Conservation (phyloP, 2,797 vertebrate species). For the Lutjanus campechanus region DNA sequence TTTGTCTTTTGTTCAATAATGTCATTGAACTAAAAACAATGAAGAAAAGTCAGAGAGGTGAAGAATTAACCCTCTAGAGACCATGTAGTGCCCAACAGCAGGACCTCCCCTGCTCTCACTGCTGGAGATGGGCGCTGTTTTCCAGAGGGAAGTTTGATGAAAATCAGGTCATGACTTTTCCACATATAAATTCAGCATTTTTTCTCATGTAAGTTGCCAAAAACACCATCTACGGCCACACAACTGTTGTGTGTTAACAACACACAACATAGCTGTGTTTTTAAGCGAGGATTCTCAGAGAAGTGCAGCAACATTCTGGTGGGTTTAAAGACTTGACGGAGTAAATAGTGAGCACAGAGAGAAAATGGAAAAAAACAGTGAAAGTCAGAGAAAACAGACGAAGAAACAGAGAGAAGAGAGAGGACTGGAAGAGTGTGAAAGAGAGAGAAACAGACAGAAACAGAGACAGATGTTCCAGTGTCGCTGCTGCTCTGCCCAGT, state of each 20-base stretch:
- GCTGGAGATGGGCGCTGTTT: no score
- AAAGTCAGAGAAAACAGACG: slow-evolving; percentile 16
- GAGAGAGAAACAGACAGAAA: slow-evolving; percentile 24
- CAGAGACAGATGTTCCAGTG: slow-evolving; percentile 58
- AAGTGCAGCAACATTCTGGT: no score
- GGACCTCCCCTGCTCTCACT: no score
- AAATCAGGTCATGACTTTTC: no score
- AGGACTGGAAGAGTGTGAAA: not conserved
- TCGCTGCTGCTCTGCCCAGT: slow-evolving; percentile 42
- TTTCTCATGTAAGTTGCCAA: no score
- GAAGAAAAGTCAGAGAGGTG: not conserved
- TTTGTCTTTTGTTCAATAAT: slow-evolving; percentile 3
- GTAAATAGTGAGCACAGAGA: not conserved
- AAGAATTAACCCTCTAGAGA: not conserved
- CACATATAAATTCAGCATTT: no score
- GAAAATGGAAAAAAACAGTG: not conserved
- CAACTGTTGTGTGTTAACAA: no score
- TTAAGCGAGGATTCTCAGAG: no score
- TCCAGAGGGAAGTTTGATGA: no score
- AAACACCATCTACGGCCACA: no score
- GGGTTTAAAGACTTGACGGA: not conserved
- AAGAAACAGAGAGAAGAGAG: slow-evolving; percentile 36
- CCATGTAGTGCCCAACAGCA: no score
- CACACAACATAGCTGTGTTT: no score
- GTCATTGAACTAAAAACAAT: not conserved